A percentile compares a stretch with the other conserved stretches of the same genome.
These are phyloP conservation scores for Cossypha polioptera DNA, from an alignment of 2,797 vertebrate species.

Conservation along the genomic window DNA sequence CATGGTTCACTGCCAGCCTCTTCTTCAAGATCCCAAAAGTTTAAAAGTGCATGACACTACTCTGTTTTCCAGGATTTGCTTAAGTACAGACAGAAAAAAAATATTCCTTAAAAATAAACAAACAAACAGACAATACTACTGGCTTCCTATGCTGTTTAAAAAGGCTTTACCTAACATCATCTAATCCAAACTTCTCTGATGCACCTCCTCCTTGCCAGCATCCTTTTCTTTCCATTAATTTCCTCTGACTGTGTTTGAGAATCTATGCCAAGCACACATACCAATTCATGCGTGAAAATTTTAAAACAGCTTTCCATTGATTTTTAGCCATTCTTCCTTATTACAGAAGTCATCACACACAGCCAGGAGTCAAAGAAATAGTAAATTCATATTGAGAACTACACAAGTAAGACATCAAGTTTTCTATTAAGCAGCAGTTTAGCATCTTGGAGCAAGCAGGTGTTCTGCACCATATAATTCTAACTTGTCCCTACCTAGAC, in stretches of 20 bases:
- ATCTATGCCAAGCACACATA: conserved; percentile 21
- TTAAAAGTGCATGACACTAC: background rate
- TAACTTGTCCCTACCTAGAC: background rate
- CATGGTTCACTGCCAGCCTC: background rate
- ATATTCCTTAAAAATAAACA: background rate
- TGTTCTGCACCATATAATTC: background rate
- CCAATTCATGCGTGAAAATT: background rate
- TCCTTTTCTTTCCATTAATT: conserved; percentile 19
- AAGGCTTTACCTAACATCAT: background rate
- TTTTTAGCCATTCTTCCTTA: conserved; percentile 47
- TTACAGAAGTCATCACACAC: conserved; percentile 20
- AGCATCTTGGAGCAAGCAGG: background rate
- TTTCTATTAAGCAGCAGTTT: conserved; percentile 23
- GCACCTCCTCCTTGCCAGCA: background rate
- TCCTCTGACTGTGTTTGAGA: background rate
- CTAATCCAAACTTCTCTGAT: background rate
- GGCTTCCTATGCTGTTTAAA: background rate
- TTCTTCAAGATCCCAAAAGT: background rate
- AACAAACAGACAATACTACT: background rate
- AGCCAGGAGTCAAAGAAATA: conserved; percentile 9
- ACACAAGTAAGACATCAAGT: background rate
- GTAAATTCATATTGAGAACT: background rate
- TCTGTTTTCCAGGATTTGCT: background rate
- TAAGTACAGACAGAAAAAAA: background rate
- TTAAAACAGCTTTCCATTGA: conserved; percentile 41